Conservation (phyloP, 2,888 invertebrate species). For the Eupithecia abbreviata region DNA sequence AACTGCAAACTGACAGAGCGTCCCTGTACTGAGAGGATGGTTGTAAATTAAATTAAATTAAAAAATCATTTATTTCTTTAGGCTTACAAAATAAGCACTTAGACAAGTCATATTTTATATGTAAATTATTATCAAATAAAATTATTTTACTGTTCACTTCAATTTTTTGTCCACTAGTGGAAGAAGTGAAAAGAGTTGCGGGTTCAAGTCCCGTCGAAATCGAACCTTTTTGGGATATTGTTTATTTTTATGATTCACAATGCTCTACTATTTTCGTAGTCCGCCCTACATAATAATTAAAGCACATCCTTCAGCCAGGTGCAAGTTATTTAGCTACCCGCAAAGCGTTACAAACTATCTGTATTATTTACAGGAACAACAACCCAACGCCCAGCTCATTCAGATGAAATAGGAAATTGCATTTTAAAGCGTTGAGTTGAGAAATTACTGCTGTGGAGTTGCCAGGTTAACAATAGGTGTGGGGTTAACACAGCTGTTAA, state of each 20-base stretch:
- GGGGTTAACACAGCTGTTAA: not conserved
- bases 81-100: too few relatives aligned
- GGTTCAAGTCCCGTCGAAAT: too few relatives aligned
- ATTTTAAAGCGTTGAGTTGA: conserved; percentile 23
- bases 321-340: conserved; percentile 4
- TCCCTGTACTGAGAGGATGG: too few relatives aligned
- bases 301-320: not conserved
- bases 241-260: not conserved
- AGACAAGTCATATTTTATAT: too few relatives aligned
- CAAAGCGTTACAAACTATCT: conserved; percentile 15
- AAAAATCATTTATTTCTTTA: too few relatives aligned
- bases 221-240: too few relatives aligned
- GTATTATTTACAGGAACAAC: conserved; percentile 21
- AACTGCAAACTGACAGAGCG: too few relatives aligned
- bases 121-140: too few relatives aligned
- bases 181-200: too few relatives aligned
- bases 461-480: conserved; percentile 10
- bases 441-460: conserved; percentile 17
- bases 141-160: too few relatives aligned
- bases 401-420: conserved; percentile 30
- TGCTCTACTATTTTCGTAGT: not conserved
- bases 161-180: too few relatives aligned
- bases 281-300: not conserved
- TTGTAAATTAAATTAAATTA: too few relatives aligned
- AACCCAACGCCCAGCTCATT: conserved; percentile 10